Base-by-base conservation (phyloP, 2,113 vertebrate genomes). In the Leucopsar rothschildi region DNA sequence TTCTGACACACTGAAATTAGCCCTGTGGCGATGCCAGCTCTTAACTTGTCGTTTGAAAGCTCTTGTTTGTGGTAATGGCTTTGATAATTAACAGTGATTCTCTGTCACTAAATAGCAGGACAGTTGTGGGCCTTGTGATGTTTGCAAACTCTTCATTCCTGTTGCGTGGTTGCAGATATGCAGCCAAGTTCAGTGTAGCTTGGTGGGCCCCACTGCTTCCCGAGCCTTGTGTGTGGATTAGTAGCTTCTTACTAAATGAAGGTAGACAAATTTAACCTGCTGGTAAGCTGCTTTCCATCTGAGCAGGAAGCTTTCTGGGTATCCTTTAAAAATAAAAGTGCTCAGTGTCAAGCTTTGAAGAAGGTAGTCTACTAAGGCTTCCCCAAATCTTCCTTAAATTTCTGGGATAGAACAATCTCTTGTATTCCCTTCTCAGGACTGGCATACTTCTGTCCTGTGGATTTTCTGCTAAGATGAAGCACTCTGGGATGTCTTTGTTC, bases 61-160 rank as follows among this genome's bases (percentile, higher is more conserved):
- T 60, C 35, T 5, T 4, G 1, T 9, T 15, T 24, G 56, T 10
- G 56, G 1, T 61, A 23, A 15, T 0, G 3, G 27, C 10, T 5
- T n/a, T 72, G 59, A 3, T 69, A 53, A 47, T 39, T n/a, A 56
- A 9, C 23, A 18, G 64, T 4, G 17, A 66, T 60, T 14, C 5
- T 69, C 15, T 3, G 60, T 28, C 1, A 0, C 14, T 86, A 35
- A 71, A 10, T 3, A 31, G 69, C 73, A 71, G 73, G 25, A 33
- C 15, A 31, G 49, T 35, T 57, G 66, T 55, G 42, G 40, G 37
- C 33, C 37, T 52, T 19, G 37, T 6, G 17, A 27, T 29, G 35
- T 50, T 53, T 35, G 31, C 33, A 31, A 53, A 45, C 23, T 82
- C 23, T 75, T 63, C 20, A 2, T 56, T 77, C 39, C 61, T 28